phyloP scores from a whole-genome alignment of 2,888 invertebrate genomes.

The Diarsia dahlii region DNA sequence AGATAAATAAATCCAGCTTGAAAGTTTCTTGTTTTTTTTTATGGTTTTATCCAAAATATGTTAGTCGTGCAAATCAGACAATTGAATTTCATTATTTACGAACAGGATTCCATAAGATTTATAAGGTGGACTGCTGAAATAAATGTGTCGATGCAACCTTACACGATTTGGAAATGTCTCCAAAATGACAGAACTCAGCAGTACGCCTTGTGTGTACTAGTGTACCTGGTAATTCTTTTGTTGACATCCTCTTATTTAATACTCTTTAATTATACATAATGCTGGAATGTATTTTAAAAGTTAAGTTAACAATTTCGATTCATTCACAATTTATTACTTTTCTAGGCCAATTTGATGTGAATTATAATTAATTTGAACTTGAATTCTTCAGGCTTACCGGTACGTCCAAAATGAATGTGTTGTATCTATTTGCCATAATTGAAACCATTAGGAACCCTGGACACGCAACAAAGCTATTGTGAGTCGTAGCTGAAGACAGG shows the following conservation, averaged over 20 bases:
- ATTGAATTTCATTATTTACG: background rate
- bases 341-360: background rate
- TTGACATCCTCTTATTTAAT: background rate
- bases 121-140: conserved; percentile 33
- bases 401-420: conserved; percentile 6
- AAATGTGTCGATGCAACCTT: background rate
- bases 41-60: background rate
- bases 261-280: conserved; percentile 16
- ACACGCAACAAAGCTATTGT: conserved; percentile 32
- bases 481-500: conserved; percentile 88
- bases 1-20: conserved; percentile 14
- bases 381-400: conserved; percentile 33
- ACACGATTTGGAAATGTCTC: background rate
- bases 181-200: conserved; percentile 19
- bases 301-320: conserved; percentile 23
- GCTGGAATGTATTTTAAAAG: background rate
- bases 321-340: background rate
- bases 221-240: background rate
- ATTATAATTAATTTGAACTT: conserved; percentile 8
- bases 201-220: conserved; percentile 25
- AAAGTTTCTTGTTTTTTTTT: background rate
- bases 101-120: conserved; percentile 31
- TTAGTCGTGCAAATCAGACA: conserved; percentile 7
- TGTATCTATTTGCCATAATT: conserved; percentile 1
- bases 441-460: conserved; percentile 39